These are phyloP conservation scores for Porites divaricata DNA, from an alignment of 92 coral and sea anemone genomes.

Conservation along the genomic window DNA sequence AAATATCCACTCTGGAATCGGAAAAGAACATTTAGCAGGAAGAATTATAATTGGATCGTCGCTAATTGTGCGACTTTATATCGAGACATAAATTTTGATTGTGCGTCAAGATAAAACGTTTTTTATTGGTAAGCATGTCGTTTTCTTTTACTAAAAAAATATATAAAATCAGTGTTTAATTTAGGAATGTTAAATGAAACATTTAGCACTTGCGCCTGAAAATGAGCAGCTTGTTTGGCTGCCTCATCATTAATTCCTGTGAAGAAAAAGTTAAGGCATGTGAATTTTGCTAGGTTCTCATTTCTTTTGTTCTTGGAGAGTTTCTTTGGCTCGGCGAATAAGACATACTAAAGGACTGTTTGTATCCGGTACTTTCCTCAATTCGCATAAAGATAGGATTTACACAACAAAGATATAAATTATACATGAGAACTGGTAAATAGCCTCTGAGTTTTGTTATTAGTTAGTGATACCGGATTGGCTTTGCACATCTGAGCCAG, in stretches of 20 bases:
- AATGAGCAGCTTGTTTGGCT: constrained; percentile 35
- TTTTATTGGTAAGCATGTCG: constrained; percentile 1
- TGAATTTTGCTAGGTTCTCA: neutral
- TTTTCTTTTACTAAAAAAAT: neutral
- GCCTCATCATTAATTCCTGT: constrained; percentile 5
- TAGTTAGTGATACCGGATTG: constrained; percentile 22
- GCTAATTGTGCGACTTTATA: neutral
- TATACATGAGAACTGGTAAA: constrained; percentile 77
- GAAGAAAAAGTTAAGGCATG: neutral
- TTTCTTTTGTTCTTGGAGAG: constrained; percentile 7
- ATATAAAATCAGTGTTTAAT: constrained; percentile 49
- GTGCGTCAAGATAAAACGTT: constrained; percentile 14
- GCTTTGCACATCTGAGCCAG: constrained; percentile 15
- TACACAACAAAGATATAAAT: constrained; percentile 91
- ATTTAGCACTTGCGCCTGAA: constrained; percentile 46
- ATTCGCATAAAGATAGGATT: constrained; percentile 77
- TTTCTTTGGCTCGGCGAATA: neutral
- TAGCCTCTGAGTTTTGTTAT: constrained; percentile 44
- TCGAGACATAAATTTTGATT: constrained; percentile 1
- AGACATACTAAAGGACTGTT: neutral
- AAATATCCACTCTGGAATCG: neutral
- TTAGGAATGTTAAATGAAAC: constrained; percentile 53
- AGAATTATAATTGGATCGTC: constrained; percentile 4
- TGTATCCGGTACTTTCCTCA: constrained; percentile 82
- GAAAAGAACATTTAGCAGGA: neutral